phyloP scores from a whole-genome alignment of 2,113 vertebrate genomes.

The Platysteira castanea region DNA sequence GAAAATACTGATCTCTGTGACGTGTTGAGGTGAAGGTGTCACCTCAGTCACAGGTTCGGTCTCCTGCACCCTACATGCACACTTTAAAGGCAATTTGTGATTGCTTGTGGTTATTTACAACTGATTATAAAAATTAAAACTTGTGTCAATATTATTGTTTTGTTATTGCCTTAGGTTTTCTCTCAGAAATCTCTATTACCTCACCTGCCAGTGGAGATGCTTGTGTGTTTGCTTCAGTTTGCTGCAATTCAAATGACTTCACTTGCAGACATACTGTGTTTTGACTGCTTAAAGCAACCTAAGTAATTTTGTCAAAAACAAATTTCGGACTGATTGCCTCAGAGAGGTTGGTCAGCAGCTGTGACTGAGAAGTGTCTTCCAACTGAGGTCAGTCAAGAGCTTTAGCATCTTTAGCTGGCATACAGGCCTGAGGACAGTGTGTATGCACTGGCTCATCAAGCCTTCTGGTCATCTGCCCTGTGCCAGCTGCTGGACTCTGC shows the following conservation, averaged over 20 bases:
- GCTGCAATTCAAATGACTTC: background rate
- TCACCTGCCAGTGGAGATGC: background rate
- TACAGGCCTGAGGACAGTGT: background rate
- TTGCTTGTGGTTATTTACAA: background rate
- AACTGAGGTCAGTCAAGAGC: background rate
- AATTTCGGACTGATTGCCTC: background rate
- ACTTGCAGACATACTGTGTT: background rate
- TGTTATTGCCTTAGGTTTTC: background rate
- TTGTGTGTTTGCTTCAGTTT: background rate
- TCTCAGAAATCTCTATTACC: background rate
- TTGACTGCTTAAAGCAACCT: background rate
- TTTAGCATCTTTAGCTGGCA: background rate
- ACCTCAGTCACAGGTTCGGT: background rate
- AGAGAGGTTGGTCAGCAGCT: background rate
- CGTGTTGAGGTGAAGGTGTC: rapidly evolving
- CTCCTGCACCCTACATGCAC: rapidly evolving
- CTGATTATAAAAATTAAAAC: background rate
- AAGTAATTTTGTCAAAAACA: background rate
- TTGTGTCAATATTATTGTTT: rapidly evolving
- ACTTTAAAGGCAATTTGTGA: background rate
- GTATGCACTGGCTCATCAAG: background rate
- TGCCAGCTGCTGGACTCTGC: background rate
- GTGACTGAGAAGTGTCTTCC: background rate
- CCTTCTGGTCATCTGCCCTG: background rate
- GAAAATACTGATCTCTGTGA: background rate